Evolutionary conservation across 2,113 vertebrate species (phyloP), one percentile per base, ranked within the genome.

Genomic region (Panthera tigris): DNA sequence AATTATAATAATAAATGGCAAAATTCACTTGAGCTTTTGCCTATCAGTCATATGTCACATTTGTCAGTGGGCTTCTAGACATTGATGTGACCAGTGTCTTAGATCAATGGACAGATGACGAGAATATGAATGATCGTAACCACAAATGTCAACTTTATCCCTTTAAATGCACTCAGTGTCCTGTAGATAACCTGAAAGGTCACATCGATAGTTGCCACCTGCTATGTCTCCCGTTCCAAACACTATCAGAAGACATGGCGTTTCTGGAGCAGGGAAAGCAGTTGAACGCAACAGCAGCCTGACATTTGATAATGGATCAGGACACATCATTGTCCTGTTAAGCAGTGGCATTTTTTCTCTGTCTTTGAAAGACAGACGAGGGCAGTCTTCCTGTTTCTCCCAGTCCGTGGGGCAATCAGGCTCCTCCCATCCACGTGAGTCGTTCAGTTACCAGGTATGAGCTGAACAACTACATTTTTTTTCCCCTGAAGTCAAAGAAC

Each of bases 1-100:
- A 94, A 98, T 98, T 98, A 97, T 96, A 97, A 98, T 98, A 98
- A 98, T 96, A 97, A 98, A 98, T 98, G 96, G 97, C 97, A 97
- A 97, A 96, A 96, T 96, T 89, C 96, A 95, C 97, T 97, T 85
- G 96, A 93, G 94, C 95, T 94, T 91, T 94, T 94, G 96, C 97
- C 93, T 71, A 92, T 97, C 97, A 94, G 63, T 97, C 97, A 97
- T 88, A 91, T 95, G 97, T 98, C 97, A 96, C 91, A 36, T 95
- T 97, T 97, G 94, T 98, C 97, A 94, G 63, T 39, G 84, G 91
- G 92, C 90, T 95, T 88, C 92, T 45, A 95, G 97, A 93, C 96
- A 93, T 27, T 93, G 97, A 97, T 96, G 97, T 86, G 96, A 78
- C 97, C 61, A 94, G 82, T 93, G 95, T 97, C 94, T 94, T 92